These are phyloP conservation scores for Volucella inanis DNA, from an alignment of 2,888 invertebrate genomes.

Conservation along the genomic window DNA sequence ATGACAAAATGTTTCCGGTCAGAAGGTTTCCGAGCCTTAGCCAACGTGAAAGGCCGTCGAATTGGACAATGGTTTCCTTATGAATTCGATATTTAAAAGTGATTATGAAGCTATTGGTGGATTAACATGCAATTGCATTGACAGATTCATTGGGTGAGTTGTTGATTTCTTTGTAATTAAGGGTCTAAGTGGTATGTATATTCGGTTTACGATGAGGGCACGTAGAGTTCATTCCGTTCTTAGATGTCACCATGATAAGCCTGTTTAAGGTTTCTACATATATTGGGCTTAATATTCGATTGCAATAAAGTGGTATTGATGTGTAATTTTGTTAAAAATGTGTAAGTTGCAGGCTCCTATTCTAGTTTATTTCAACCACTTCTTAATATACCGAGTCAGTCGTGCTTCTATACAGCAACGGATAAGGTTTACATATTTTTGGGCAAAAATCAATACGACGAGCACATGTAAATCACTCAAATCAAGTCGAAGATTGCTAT, in stretches of 20 bases:
- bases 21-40: slow-evolving; percentile 24
- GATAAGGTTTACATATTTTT: too few species aligned
- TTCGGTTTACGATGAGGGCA: not conserved
- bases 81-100: slow-evolving; percentile 69
- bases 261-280: too few species aligned
- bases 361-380: too few species aligned
- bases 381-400: too few species aligned
- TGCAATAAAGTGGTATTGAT: not conserved
- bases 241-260: not conserved
- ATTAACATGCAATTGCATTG: slow-evolving; percentile 22
- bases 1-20: slow-evolving; percentile 66
- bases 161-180: slow-evolving; percentile 45
- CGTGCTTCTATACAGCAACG: too few species aligned
- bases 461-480: too few species aligned
- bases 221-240: not conserved
- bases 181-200: not conserved
- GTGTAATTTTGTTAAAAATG: too few species aligned
- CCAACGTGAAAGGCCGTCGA: slow-evolving; percentile 1
- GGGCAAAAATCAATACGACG: too few species aligned
- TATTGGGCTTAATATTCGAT: too few species aligned
- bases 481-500: too few species aligned
- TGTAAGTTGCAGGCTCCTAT: too few species aligned
- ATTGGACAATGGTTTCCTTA: slow-evolving; percentile 49
- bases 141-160: slow-evolving; percentile 1
- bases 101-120: slow-evolving; percentile 55